Conservation (phyloP, 2,888 invertebrate genomes). For the Diadegma fenestrale region DNA sequence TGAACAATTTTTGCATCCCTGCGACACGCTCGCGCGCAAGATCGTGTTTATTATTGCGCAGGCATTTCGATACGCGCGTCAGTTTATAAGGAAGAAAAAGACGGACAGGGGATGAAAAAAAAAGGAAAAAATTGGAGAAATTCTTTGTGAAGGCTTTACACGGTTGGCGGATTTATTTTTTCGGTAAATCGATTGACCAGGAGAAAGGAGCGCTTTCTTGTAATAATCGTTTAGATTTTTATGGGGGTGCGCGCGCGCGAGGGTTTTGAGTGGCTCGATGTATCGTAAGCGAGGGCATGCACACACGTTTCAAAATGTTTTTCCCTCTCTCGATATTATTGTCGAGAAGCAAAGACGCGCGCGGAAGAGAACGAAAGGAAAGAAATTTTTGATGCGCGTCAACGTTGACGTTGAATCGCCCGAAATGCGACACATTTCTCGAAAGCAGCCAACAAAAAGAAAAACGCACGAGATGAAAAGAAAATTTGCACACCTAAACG, state of each 20-base stretch:
- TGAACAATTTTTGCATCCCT: neutral
- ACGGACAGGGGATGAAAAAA: neutral
- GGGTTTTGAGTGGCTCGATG: conserved; percentile 28
- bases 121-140: neutral
- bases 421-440: conserved; percentile 54
- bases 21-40: neutral
- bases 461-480: conserved; percentile 75
- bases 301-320: neutral
- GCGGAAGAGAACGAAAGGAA: neutral
- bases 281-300: conserved; percentile 2
- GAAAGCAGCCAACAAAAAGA: conserved; percentile 47
- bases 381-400: conserved; percentile 57
- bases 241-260: conserved; percentile 9
- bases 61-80: neutral
- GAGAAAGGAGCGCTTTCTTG: conserved; percentile 29
- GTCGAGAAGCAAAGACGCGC: conserved; percentile 31
- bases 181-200: conserved; percentile 62
- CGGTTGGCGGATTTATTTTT: conserved; percentile 59
- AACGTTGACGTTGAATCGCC: conserved; percentile 63
- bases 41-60: neutral
- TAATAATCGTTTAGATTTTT: conserved; percentile 51
- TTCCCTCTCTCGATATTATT: conserved; percentile 50
- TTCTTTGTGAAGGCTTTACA: conserved; percentile 61
- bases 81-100: neutral
- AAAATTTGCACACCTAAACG: conserved; percentile 85